Percentiles rank a stretch among this genome's conserved stretches.
These are phyloP conservation scores for Leptosomus discolor DNA, from an alignment of 2,113 vertebrate genomes.

Conservation along the genomic window DNA sequence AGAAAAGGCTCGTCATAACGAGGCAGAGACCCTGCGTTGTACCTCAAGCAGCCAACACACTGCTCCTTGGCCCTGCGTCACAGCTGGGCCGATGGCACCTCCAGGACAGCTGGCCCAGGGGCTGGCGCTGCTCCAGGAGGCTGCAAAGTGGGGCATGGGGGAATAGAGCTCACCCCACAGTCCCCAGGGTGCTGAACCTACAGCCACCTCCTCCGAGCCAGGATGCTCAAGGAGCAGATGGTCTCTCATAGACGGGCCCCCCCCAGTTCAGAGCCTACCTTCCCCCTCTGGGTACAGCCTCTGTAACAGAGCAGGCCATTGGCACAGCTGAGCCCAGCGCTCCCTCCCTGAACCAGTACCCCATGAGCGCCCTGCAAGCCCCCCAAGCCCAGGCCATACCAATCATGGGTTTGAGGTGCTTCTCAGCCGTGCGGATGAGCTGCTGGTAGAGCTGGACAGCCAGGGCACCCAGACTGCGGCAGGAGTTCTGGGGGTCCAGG, in stretches of 20 bases:
- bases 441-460: conserved; percentile 83
- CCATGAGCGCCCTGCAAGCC: rapidly evolving
- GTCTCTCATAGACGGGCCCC: too few relatives aligned
- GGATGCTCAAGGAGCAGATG: neutral
- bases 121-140: too few relatives aligned
- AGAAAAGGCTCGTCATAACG: rapidly evolving
- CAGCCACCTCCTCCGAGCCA: neutral
- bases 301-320: neutral
- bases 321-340: rapidly evolving
- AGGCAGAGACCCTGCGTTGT: rapidly evolving
- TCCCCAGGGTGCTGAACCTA: neutral
- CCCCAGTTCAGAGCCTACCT: neutral
- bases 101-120: too few relatives aligned
- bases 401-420: conserved; percentile 73
- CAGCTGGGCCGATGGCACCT: too few relatives aligned
- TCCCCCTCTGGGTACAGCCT: neutral
- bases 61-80: too few relatives aligned
- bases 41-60: rapidly evolving
- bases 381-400: conserved; percentile 12
- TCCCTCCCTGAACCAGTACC: neutral
- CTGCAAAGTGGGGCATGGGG: rapidly evolving
- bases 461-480: conserved; percentile 65
- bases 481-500: conserved; percentile 53
- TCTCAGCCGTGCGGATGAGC: conserved; percentile 73
- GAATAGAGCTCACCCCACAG: neutral